Evolutionary conservation across 2,113 vertebrate genomes (phyloP).

Genomic region (Paedocypris sp.): DNA sequence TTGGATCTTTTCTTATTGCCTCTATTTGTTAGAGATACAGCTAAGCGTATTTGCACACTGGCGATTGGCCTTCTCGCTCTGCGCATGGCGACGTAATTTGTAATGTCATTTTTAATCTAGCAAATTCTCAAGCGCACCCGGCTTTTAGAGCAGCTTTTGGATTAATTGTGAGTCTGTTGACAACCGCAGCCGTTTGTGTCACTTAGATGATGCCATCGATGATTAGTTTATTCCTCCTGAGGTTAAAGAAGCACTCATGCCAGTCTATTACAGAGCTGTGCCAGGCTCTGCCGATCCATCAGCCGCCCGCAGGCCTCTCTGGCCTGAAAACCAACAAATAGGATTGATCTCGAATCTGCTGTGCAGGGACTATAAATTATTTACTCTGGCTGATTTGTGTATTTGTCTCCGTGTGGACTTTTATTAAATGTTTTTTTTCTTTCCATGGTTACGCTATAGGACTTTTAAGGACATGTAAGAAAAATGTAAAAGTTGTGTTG

Average conservation of each 20-base stretch:
- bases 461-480: not conserved
- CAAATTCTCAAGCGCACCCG: too few relatives aligned
- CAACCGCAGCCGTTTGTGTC: not conserved
- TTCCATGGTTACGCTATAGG: not conserved
- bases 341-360: not conserved
- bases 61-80: too few relatives aligned
- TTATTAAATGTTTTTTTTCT: too few relatives aligned
- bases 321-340: not conserved
- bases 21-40: too few relatives aligned
- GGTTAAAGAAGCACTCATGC: constrained; percentile 21
- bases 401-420: not conserved
- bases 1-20: too few relatives aligned
- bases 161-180: not conserved
- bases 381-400: not conserved
- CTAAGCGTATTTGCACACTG: too few relatives aligned
- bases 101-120: too few relatives aligned
- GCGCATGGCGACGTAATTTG: too few relatives aligned
- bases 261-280: not conserved
- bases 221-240: not conserved
- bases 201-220: not conserved
- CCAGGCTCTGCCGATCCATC: constrained; percentile 1
- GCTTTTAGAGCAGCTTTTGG: too few relatives aligned
- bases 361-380: not conserved
- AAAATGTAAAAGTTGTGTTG: too few relatives aligned
- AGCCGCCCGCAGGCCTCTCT: not conserved